Base-by-base conservation (phyloP, 1,140 invertebrate genomes). In the Spodoptera frugiperda region DNA sequence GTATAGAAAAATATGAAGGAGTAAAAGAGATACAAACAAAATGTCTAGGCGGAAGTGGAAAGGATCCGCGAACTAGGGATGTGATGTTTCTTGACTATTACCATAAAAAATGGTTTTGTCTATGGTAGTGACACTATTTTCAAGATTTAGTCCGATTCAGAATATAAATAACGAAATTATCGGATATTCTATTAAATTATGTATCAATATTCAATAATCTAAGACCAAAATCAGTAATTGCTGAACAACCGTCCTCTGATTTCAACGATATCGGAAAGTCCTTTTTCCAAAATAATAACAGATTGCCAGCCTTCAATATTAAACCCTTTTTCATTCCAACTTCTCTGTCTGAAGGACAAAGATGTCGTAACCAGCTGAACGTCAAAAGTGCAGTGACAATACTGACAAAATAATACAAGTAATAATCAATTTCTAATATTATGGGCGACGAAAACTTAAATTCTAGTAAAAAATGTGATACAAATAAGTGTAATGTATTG, bases 401-500 rank as follows among this genome's bases (percentile, higher is more conserved):
- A 78, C 48, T 78, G 59, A 86, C 83, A 89, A 90, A 86, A 84
- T 83, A 87, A 81, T 82, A 81, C 82, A 84, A 84, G 82, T 82
- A 83, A 83, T 87, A 55, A 85, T 65, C 78, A 87, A 78, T 88
- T 82, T 87, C 53, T 81, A 87, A 80, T 90, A 93, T 87, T 92
- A 94, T 93, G 91, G 92, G 90, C 84, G 91, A 93, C 90, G 90
- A 94, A 77, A 90, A 88, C 77, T 80, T 84, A 91, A 92, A 91
- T 91, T 93, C 89, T 84, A 92, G 90, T 91, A 91, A 89, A 87
- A 89, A 88, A 90, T 92, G 89, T 93, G 87, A 94, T 84, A 80
- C 81, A 76, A 91, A 93, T 81, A 94, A 91, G 86, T 96, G 93
- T 87, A 97, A 97, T 95, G 95, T 98, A 76, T 91, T 98, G 78